Evolutionary conservation across 2,113 vertebrate genomes (phyloP).

Genomic region (Cyanoliseus patagonus): DNA sequence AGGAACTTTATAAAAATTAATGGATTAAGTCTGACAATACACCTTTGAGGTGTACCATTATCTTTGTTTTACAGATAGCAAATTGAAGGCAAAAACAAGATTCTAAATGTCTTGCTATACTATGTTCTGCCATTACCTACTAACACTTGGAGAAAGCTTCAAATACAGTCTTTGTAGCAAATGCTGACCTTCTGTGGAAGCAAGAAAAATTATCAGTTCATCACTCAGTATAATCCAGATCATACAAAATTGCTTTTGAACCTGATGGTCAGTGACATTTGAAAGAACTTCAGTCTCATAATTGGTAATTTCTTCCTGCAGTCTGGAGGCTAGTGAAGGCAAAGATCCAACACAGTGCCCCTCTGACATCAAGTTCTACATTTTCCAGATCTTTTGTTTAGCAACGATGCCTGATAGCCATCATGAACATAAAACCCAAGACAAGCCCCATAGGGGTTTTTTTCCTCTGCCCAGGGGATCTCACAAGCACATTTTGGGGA

Average conservation of each 20-base stretch:
- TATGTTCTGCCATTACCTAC: background rate
- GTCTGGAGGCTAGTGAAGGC: background rate
- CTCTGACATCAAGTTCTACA: background rate
- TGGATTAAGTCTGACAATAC: slow-evolving; percentile 3
- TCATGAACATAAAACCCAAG: background rate
- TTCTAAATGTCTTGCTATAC: background rate
- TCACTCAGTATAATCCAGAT: background rate
- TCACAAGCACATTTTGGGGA: background rate
- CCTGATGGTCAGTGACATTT: background rate
- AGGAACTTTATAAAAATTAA: slow-evolving; percentile 43
- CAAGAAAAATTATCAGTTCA: background rate
- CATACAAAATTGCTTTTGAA: background rate
- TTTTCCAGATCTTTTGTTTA: background rate
- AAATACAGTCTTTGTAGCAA: background rate
- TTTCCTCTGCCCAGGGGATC: background rate
- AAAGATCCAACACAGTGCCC: background rate
- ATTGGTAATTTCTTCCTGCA: background rate
- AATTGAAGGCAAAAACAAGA: background rate
- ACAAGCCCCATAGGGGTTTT: background rate
- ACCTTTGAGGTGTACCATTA: background rate
- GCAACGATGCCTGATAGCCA: background rate
- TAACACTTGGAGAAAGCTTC: background rate
- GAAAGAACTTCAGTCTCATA: background rate
- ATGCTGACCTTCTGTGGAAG: background rate
- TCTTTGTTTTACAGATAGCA: slow-evolving; percentile 2